Conservation (phyloP, 2,113 vertebrate species). For the Phyllostomus hastatus region DNA sequence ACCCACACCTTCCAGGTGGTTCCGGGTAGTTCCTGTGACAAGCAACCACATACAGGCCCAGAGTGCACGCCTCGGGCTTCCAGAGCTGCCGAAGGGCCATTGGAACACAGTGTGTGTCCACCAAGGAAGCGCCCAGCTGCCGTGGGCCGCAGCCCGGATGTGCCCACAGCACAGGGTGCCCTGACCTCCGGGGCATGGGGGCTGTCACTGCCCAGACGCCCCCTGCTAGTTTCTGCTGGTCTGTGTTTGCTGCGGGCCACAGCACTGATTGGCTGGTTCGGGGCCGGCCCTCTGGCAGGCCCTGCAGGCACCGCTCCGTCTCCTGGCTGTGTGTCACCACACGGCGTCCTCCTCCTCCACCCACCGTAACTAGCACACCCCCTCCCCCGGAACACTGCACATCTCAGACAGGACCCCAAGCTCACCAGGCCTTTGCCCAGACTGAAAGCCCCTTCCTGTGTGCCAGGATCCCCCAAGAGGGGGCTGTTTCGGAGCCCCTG, state of each 20-base stretch:
- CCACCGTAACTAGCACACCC: too few relatives aligned
- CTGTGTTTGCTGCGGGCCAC: not conserved
- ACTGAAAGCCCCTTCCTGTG: not conserved
- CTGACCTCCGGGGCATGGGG: not conserved
- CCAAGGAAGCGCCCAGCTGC: not conserved
- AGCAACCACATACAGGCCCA: not conserved
- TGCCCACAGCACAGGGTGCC: too few relatives aligned
- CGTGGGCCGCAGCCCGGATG: not conserved
- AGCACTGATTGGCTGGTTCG: accelerated
- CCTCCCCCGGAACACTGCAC: not conserved
- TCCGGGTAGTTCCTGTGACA: not conserved
- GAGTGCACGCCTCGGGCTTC: not conserved
- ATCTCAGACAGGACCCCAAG: not conserved
- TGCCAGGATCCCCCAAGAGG: accelerated
- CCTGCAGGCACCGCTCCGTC: accelerated
- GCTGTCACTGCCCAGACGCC: not conserved
- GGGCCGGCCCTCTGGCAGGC: not conserved
- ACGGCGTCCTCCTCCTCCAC: not conserved
- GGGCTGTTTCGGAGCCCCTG: not conserved
- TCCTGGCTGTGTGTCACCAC: not conserved
- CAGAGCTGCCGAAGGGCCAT: not conserved
- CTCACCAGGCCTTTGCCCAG: not conserved
- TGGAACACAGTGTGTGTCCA: not conserved
- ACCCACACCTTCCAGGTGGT: not conserved
- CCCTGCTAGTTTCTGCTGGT: not conserved